Evolutionary conservation across 2,113 vertebrate genomes (phyloP), one percentile per base, ranked within the genome.

Genomic region (Ancistrus triradiatus): DNA sequence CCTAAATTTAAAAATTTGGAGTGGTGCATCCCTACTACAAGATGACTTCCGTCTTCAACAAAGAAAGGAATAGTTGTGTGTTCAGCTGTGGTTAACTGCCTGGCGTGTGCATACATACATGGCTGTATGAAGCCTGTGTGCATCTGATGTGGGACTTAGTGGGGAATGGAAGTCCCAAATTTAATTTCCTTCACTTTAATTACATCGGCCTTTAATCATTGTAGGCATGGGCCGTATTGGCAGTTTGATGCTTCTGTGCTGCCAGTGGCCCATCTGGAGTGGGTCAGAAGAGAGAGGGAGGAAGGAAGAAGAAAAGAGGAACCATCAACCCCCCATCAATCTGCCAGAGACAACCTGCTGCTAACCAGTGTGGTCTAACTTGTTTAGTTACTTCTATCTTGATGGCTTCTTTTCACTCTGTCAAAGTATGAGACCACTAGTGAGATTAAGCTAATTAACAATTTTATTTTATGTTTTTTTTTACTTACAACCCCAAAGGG

Each of bases 171-270:
- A 66, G 58, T 48, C 60, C 74, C 62, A 59, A 77, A 76, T 83
- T 78, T 77, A 76, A 84, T 84, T 81, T 83, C 74, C 70, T 74
- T 74, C 68, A 66, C 72, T 76, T 70, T 91, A 91, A 95, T 95
- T 93, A 91, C 89, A 90, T 88, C 88, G 88, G 90, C 89, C 89
- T 92, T 94, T 94, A 92, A 96, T 95, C 92, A 93, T 91, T 88
- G 89, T 85, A 90, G 90, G 88, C 90, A 89, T 88, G 90, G 91
- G 87, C 84, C 88, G 85, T 86, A 91, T 87, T 89, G 89, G 91
- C 89, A 89, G 87, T 88, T 90, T 87, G 83, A 86, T 86, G 86
- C 85, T 84, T 88, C 74, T 83, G 81, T 77, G 83, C 86, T 90
- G 89, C 90, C 84, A 80, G 70, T 74, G 85, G 78, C 85, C 90